phyloP scores from a whole-genome alignment of 2,113 vertebrate species.

The Oreochromis aureus region DNA sequence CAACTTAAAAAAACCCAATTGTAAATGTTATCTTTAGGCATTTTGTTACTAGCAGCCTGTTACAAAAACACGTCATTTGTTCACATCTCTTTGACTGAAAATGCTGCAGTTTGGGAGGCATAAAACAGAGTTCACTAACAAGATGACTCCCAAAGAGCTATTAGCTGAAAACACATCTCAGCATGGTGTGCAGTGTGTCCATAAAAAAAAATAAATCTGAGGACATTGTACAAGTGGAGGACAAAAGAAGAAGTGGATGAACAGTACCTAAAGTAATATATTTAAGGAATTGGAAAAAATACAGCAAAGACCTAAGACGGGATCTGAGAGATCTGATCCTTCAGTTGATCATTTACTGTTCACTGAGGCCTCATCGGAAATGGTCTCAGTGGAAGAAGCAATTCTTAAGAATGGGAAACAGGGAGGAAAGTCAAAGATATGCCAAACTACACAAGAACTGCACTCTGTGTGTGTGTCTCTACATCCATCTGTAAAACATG shows the following conservation, averaged over 20 bases:
- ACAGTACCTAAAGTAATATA: not conserved
- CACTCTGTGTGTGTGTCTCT: not conserved
- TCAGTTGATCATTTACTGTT: not conserved
- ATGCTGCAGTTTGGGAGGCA: not conserved
- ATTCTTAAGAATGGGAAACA: not conserved
- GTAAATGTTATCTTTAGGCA: fast-evolving
- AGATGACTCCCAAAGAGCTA: not conserved
- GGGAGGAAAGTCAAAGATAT: not conserved
- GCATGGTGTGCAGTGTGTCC: fast-evolving
- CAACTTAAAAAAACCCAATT: not conserved
- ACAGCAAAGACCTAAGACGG: not conserved
- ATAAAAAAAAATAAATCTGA: not conserved
- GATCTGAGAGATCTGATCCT: not conserved
- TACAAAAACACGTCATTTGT: not conserved
- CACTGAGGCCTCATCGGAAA: not conserved
- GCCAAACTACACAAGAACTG: not conserved
- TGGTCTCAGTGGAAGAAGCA: not conserved
- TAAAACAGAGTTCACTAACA: not conserved
- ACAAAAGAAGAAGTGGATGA: not conserved
- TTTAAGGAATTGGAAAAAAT: fast-evolving
- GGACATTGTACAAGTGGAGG: fast-evolving
- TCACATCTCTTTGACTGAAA: not conserved
- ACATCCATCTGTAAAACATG: not conserved
- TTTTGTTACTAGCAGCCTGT: not conserved
- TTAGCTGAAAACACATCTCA: not conserved